Base-by-base conservation (phyloP, 2,888 invertebrate species). In the Tachina fera region DNA sequence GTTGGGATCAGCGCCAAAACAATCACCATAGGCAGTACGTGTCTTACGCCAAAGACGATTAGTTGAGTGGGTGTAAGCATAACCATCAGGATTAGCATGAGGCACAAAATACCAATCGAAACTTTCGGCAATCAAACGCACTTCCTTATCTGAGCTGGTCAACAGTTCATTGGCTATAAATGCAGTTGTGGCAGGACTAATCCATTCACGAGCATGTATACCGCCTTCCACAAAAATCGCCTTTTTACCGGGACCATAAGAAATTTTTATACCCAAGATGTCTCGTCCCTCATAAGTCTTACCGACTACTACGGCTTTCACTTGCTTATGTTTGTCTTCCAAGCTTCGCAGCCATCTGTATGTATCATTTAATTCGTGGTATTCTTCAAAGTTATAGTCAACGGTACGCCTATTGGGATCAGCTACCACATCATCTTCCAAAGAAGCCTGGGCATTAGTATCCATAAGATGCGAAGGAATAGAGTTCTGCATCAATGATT, bases 41-140 rank as follows among this genome's bases (percentile, higher is more conserved):
- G 95, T 96, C 89, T 96, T 96, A 19, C 95, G 91, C 96, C 96
- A 96, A 86, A 95, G 87, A 53, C 96, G 94, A 56, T 94, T 95
- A 49, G 81, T 87, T 89, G 91, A 16, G 93, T 94, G 89, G 0
- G 96, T 94, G 90, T 94, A 96, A 60, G 94, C 95, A 89, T 95
- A 96, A 1, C 97, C 97, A 92, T 97, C 97, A 6, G 96, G 96
- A 91, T 97, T 97, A n/a, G 95, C 91, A 16, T 95, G 92, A 0
- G 97, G 97, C 83, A 97, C 94, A 75, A 97, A 94, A 89, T 96
- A 96, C 96, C 96, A 97, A 87, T 96, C 96, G 87, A 94, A 94
- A 31, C 93, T 93, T 65, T 94, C 92, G 0, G 94, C 93, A 0
- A 95, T 93, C 3, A 10, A 3, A n/a, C 49, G 49, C 11, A 49